Conservation (phyloP, 2,888 invertebrate species). For the Gymnocheta viridis region DNA sequence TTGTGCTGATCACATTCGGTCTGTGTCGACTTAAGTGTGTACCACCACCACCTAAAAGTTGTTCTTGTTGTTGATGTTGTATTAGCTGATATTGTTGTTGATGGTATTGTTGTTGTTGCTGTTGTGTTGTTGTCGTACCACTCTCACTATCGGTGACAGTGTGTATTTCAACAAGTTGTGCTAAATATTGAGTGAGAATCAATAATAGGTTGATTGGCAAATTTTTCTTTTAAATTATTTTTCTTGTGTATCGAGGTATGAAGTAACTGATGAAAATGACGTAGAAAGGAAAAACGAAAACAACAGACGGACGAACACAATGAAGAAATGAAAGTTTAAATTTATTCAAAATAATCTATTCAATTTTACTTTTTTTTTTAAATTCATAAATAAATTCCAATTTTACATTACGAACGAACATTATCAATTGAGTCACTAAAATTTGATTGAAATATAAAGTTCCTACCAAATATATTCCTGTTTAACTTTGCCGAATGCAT, state of each 20-base stretch:
- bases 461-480: no score
- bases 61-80: slow-evolving; percentile 61
- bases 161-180: slow-evolving; percentile 80
- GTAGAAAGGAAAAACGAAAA: slow-evolving; percentile 1
- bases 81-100: slow-evolving; percentile 57
- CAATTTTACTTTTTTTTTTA: not conserved
- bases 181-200: slow-evolving; percentile 73
- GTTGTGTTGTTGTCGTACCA: slow-evolving; percentile 61
- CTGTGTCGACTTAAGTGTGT: slow-evolving; percentile 59
- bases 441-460: no score
- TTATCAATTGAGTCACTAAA: no score
- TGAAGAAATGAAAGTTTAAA: slow-evolving; percentile 25
- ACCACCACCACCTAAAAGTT: slow-evolving; percentile 57
- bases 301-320: slow-evolving; percentile 26
- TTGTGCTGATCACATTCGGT: slow-evolving; percentile 65
- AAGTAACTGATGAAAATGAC: slow-evolving; percentile 56
- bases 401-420: not conserved
- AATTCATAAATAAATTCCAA: not conserved
- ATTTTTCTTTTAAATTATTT: slow-evolving; percentile 37
- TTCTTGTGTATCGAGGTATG: slow-evolving; percentile 41
- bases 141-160: slow-evolving; percentile 75
- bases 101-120: slow-evolving; percentile 45
- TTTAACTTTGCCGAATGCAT: no score
- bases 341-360: not conserved
- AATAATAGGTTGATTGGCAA: slow-evolving; percentile 59